These are phyloP conservation scores for Corbicula japonica DNA, from an alignment of 2,888 invertebrate genomes.

Conservation along the genomic window DNA sequence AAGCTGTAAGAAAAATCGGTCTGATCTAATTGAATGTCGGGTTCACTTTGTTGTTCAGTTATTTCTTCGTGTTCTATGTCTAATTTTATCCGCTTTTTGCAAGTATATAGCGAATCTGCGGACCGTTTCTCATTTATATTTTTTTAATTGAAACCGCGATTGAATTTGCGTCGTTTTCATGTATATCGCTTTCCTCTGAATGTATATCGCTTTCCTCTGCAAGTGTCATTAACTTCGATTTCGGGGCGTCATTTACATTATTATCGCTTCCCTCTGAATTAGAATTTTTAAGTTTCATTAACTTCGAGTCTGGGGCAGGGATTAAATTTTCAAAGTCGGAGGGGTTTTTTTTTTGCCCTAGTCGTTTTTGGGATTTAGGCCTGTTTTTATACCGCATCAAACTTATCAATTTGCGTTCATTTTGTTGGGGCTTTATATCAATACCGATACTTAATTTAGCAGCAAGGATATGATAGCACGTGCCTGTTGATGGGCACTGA, in stretches of 20 bases:
- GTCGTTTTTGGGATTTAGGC: neutral
- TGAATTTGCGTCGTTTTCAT: too few species aligned
- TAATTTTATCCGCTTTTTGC: too few species aligned
- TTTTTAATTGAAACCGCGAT: too few species aligned
- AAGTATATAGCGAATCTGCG: too few species aligned
- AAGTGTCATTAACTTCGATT: neutral
- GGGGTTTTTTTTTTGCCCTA: constrained; percentile 3
- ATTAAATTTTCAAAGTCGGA: constrained; percentile 10
- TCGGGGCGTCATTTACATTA: neutral
- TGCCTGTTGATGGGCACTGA: constrained; percentile 4
- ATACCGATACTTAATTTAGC: constrained; percentile 1
- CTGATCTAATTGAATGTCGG: neutral
- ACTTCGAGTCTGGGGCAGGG: constrained; percentile 8
- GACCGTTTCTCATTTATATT: too few species aligned
- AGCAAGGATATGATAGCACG: too few species aligned
- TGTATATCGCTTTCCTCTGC: too few species aligned
- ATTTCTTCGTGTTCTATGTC: too few species aligned
- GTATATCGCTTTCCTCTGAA: too few species aligned
- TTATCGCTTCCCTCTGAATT: neutral
- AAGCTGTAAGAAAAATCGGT: neutral
- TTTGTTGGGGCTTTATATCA: neutral
- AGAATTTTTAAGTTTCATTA: neutral
- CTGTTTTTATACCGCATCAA: constrained; percentile 1
- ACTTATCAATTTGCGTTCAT: constrained; percentile 5
- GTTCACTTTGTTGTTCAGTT: too few species aligned